Conservation (phyloP, 2,113 vertebrate species). For the Poicephalus meyeri region DNA sequence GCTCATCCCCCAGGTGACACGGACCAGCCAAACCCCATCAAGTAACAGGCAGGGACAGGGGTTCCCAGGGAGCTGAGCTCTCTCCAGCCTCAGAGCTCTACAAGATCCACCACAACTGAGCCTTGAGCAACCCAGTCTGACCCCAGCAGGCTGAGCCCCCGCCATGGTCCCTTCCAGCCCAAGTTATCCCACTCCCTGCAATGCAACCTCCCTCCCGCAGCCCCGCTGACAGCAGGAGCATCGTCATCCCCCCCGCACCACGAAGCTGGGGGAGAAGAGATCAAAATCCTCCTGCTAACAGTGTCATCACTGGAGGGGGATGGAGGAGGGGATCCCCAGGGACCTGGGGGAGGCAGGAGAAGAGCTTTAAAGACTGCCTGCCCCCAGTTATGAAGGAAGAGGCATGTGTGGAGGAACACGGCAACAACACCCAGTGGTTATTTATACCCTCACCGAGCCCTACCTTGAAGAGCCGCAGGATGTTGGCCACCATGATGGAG, state of each 20-base stretch:
- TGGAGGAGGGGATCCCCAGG: background rate
- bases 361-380: background rate
- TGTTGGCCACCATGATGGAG: constrained; percentile 99
- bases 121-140: background rate
- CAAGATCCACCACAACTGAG: background rate
- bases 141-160: background rate
- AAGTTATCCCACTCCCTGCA: background rate
- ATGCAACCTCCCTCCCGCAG: background rate
- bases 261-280: background rate
- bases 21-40: background rate
- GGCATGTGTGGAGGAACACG: background rate
- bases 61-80: background rate
- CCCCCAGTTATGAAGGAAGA: background rate
- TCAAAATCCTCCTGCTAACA: background rate
- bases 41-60: background rate
- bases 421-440: background rate
- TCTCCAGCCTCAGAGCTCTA: background rate
- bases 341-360: background rate
- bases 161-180: fast-evolving
- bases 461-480: constrained; percentile 96
- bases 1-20: background rate
- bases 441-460: constrained; percentile 51
- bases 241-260: background rate
- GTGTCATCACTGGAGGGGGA: background rate
- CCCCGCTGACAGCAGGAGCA: background rate